Base-by-base conservation (phyloP, 2,888 invertebrate species). In the Cantharis lateralis region DNA sequence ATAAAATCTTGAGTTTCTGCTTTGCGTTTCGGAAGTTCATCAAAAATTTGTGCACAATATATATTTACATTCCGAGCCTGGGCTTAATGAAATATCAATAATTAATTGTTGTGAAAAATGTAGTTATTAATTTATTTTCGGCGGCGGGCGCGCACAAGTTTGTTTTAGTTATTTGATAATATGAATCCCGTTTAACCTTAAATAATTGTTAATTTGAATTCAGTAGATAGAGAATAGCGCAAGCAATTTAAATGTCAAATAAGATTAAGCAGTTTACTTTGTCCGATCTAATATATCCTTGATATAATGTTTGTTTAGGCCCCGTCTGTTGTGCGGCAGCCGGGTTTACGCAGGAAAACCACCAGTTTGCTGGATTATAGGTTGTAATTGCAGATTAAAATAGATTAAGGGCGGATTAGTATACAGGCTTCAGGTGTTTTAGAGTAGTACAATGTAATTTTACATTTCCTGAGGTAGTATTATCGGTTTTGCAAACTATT, bases 161-260 rank as follows among this genome's bases (percentile, higher is more conserved):
- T 20, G 64, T 66, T 66, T 66, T 48, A n/a, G 48, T 48, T 48
- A 48, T 48, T 48, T 66, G 64, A 66, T 66, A 66, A 66, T 66
- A 66, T 66, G 74, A 63, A 74, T 75, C 71, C 28, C 74, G 61
- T 75, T 77, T 78, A 78, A 78, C 74, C 78, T 78, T 72, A 76
- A 78, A 78, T 78, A 78, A 78, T 78, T 78, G 78, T 76, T 78
- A 78, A 76, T 78, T 78, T 76, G 78, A 76, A 78, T 78, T 72
- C 78, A 74, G 75, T 74, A 72, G 74, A 73, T 73, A 66, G 75
- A 78, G 78, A 78, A 78, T 68, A 69, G 78, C 81, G 80, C 80
- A 75, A 82, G 82, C 85, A 85, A 84, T 84, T 85, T 84, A 84
- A 84, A 84, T 84, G 81, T 83, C 84, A 84, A 85, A 85, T 84